Evolutionary conservation across 2,113 vertebrate genomes (phyloP).

Genomic region (Tachuris rubrigastra): DNA sequence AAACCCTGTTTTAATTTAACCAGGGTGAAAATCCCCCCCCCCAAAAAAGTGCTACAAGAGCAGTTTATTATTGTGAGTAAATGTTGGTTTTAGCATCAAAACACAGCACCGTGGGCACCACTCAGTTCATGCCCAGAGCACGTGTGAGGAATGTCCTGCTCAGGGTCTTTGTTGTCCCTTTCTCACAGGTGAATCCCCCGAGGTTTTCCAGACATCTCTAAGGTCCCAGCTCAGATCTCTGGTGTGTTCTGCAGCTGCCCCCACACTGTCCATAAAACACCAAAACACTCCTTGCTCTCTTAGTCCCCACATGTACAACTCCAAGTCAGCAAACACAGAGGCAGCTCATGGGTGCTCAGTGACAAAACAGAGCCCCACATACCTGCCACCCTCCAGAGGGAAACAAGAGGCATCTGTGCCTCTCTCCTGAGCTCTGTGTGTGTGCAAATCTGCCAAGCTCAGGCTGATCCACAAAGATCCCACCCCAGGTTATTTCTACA

Average conservation of each 20-base stretch:
- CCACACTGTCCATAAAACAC: accelerated
- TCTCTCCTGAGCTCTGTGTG: background rate
- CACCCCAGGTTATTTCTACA: background rate
- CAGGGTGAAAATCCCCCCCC: background rate
- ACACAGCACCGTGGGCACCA: background rate
- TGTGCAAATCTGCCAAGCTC: accelerated
- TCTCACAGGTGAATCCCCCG: background rate
- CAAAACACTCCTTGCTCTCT: background rate
- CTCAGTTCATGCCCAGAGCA: background rate
- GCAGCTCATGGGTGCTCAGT: accelerated
- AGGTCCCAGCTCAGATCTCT: background rate
- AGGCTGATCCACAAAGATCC: background rate
- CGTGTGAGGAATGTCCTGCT: background rate
- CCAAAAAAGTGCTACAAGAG: background rate
- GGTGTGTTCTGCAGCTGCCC: background rate
- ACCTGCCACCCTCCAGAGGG: background rate
- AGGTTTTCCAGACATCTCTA: background rate
- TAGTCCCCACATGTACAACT: accelerated
- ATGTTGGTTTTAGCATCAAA: background rate
- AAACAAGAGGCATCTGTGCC: background rate
- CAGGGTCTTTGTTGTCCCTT: background rate
- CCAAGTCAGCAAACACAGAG: background rate
- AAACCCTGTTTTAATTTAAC: background rate
- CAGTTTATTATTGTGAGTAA: background rate
- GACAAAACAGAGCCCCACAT: background rate